Base-by-base conservation (phyloP, 2,888 invertebrate genomes). In the Cepaea hortensis region DNA sequence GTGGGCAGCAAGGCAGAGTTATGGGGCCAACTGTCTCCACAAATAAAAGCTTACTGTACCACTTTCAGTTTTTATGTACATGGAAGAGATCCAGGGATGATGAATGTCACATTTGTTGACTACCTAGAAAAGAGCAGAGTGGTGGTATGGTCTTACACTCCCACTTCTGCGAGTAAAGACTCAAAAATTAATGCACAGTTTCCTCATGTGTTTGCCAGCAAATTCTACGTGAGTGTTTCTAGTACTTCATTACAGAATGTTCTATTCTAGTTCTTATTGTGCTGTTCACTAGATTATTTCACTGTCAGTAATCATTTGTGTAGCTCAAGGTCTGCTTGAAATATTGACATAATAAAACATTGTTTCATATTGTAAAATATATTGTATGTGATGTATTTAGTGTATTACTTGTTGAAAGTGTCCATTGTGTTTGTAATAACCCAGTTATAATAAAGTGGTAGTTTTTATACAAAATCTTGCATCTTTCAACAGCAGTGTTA, bases 81-180 rank as follows among this genome's bases (percentile, higher is more conserved):
- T 72, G 82, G 82, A 3, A 82, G 15, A 20, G 73, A 82, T n/a
- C 82, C 82, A 18, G 82, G 82, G 9, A 61, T 61, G n/a, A 7
- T 82, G 82, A 82, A 61, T 55, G 73, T 82, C 13, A 82, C 73
- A 13, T 11, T 82, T 4, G 73, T 82, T 46, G 82, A 82, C 82
- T 72, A 72, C n/a, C 46, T 82, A 23, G 82, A 82, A 18, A 23
- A 82, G 11, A 82, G 50, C 15, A 68, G 82, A 82, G 23, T 23
- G 3, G 73, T 82, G 2, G 73, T 82, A 0, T 82, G 82, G 82
- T 82, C 82, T 35, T 72, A 55, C 48, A 72, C 72, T 3, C 73
- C 82, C 18, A 7, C 11, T n/a, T 72, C 72, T 23, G 18, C 6
- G 6, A 50, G 20, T 11, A 55, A 3, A 55, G 23, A 35, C 48